These are phyloP conservation scores for Neosilurus mollespiculum DNA, from an alignment of 2,797 vertebrate genomes.

Conservation along the genomic window DNA sequence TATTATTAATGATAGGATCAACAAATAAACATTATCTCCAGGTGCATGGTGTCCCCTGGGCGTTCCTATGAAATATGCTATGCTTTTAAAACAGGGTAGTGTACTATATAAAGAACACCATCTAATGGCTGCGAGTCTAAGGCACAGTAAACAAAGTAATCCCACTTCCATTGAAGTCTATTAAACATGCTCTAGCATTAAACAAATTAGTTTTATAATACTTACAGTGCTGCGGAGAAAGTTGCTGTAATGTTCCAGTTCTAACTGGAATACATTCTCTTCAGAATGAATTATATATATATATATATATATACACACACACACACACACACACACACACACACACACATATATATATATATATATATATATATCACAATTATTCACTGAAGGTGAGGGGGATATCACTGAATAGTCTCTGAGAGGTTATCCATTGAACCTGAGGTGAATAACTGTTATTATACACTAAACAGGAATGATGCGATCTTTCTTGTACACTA, in stretches of 20 bases:
- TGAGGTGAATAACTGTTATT: too few species aligned
- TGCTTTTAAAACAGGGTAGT: constrained; percentile 26
- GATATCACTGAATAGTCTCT: too few species aligned
- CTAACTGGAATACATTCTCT: background rate
- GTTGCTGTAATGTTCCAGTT: background rate
- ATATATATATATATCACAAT: too few species aligned
- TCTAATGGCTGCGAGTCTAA: constrained; percentile 13
- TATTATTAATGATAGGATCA: constrained; percentile 11
- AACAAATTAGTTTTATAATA: background rate
- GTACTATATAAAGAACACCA: constrained; percentile 26
- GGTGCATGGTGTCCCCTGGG: constrained; percentile 18
- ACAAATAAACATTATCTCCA: constrained; percentile 23
- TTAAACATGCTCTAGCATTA: constrained; percentile 16
- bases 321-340: too few species aligned
- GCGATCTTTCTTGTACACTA: too few species aligned
- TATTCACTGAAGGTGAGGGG: too few species aligned
- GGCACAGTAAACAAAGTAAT: constrained; percentile 6
- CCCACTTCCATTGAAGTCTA: constrained; percentile 19
- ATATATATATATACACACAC: too few species aligned
- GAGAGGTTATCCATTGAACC: too few species aligned
- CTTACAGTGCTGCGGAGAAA: background rate
- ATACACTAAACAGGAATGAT: too few species aligned
- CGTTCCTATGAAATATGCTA: constrained; percentile 24
- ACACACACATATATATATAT: too few species aligned
- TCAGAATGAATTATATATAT: background rate